phyloP scores from a whole-genome alignment of 2,888 invertebrate genomes.

The Drosophila tanythrix region DNA sequence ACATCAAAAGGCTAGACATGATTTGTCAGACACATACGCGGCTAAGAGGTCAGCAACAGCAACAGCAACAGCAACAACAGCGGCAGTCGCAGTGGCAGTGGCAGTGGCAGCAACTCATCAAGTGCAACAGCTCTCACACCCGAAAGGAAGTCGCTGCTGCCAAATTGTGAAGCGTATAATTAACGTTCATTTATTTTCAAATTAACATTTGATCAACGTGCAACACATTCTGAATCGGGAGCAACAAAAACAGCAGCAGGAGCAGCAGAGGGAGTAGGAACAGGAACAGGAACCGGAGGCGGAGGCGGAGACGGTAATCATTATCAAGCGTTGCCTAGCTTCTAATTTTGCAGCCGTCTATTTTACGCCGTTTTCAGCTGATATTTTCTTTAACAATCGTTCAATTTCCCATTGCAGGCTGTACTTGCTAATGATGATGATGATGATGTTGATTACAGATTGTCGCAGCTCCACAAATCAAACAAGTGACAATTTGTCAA shows the following conservation, averaged over 20 bases:
- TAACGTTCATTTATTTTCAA: slow-evolving; percentile 81
- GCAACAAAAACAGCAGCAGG: slow-evolving; percentile 7
- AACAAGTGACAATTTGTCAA: not conserved
- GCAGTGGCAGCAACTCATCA: slow-evolving; percentile 24
- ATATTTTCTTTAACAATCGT: slow-evolving; percentile 9
- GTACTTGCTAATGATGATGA: not conserved
- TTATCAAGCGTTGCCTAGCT: slow-evolving; percentile 45
- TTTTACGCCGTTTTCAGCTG: slow-evolving; percentile 48
- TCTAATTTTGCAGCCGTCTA: slow-evolving; percentile 50
- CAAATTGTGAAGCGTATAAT: slow-evolving; percentile 70
- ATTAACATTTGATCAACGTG: slow-evolving; percentile 77
- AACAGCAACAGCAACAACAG: slow-evolving; percentile 9
- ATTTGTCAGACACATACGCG: slow-evolving; percentile 64
- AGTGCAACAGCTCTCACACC: slow-evolving; percentile 68
- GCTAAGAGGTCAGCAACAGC: slow-evolving; percentile 49
- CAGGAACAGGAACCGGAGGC: not conserved
- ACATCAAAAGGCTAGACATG: slow-evolving; percentile 81
- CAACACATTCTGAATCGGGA: slow-evolving; percentile 11
- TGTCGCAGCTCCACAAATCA: not conserved
- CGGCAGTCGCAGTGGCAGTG: not conserved
- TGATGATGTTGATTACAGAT: not conserved
- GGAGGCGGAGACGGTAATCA: slow-evolving; percentile 31
- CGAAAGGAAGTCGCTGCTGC: slow-evolving; percentile 39
- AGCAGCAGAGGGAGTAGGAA: not conserved
- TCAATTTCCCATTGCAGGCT: not conserved